Evolutionary conservation across 1,140 invertebrate genomes (phyloP), one percentile per base, ranked within the genome.

Genomic region (Pomacea maculata): DNA sequence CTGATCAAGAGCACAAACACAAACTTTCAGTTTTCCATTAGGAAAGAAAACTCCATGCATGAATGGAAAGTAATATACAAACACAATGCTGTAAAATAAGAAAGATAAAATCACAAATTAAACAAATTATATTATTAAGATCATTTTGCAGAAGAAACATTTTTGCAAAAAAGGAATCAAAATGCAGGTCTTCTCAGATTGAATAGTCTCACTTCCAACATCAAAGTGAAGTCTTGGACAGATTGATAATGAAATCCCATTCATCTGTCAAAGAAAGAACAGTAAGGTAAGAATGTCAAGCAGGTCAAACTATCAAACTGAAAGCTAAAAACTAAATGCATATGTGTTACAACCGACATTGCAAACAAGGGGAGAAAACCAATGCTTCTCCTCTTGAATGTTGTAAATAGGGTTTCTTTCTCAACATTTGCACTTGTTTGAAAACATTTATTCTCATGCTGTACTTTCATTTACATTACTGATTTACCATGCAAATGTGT

Each of bases 201-300:
- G 5, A 3, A 34, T 19, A 21, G 25, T 15, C 45, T 14, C 29
- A n/a, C 11, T 74, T 57, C 57, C 14, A 63, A 45, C 34, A 45
- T 45, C 74, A 75, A 29, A 1, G 55, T 5, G 8, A 9, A 15
- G 63, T 77, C 75, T 77, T 77, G 63, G 75, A 45, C 15, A 88
- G 71, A 45, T 76, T 68, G 15, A 86, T 15, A 73, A 88, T 88
- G 73, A 85, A 88, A 75, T 88, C 84, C 87, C 87, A 88, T 72
- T 88, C 87, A n/a, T 88, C 86, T 85, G 82, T 34, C 84, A 85
- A 64, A 71, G 54, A 77, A 79, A 78, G 34, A 75, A 25, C 73
- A 75, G 21, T 25, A 67, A 75, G 25, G 61, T 61, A 63, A 77
- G 65, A 54, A 75, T 12, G 5, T 3, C 34, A 19, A 72, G 9